phyloP scores from a whole-genome alignment of 2,797 vertebrate genomes.

The Yasuhikotakia modesta region DNA sequence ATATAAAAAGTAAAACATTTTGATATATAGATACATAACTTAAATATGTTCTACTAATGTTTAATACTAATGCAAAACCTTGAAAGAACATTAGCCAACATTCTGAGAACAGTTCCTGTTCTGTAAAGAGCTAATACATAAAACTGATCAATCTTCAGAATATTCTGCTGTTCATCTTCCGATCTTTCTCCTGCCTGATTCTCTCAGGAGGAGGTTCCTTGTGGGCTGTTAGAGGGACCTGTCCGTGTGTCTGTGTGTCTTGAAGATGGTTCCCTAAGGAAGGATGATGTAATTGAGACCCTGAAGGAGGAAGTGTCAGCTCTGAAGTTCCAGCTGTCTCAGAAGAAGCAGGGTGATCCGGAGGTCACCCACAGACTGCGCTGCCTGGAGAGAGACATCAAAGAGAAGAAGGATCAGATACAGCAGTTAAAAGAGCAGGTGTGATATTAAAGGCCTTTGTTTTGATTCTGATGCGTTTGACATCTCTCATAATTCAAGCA shows the following conservation, averaged over 20 bases:
- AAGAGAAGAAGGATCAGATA: slow-evolving; percentile 73
- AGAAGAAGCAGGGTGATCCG: slow-evolving; percentile 51
- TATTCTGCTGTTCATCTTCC: neutral
- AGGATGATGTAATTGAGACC: slow-evolving; percentile 65
- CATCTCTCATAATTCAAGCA: neutral
- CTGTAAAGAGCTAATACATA: too few species aligned
- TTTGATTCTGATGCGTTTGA: neutral
- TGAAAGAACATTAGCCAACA: too few species aligned
- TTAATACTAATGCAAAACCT: too few species aligned
- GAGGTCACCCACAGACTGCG: slow-evolving; percentile 62
- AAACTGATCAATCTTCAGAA: neutral
- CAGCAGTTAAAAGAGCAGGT: slow-evolving; percentile 78
- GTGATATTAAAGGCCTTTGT: neutral
- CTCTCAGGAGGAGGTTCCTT: slow-evolving; percentile 71
- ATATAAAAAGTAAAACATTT: too few species aligned
- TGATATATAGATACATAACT: too few species aligned
- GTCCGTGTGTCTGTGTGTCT: slow-evolving; percentile 54
- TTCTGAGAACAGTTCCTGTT: too few species aligned
- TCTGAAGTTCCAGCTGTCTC: slow-evolving; percentile 66
- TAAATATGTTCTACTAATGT: too few species aligned
- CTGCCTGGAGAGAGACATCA: slow-evolving; percentile 61
- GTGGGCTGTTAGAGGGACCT: slow-evolving; percentile 64
- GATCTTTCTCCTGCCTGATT: neutral
- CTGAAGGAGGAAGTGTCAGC: slow-evolving; percentile 69
- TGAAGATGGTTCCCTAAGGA: slow-evolving; percentile 69